phyloP scores from a whole-genome alignment of 2,888 invertebrate genomes.

The Bimastos eiseni region DNA sequence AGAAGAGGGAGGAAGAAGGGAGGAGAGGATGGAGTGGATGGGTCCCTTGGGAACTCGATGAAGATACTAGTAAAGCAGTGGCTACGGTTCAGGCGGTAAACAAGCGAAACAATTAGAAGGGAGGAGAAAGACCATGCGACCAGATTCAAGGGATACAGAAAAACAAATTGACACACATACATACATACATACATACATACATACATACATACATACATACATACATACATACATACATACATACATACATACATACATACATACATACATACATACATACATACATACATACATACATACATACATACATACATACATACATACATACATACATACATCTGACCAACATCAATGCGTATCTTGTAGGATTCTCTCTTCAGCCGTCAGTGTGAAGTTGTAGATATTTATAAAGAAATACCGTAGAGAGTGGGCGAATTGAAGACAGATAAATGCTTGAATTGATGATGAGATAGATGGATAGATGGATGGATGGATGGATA shows the following conservation, averaged over 20 bases:
- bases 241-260: slow-evolving; percentile 4
- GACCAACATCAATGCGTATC: too few species aligned
- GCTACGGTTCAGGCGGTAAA: not conserved
- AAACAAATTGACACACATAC: not conserved
- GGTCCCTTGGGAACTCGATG: not conserved
- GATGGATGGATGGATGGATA: not conserved
- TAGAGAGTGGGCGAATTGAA: too few species aligned
- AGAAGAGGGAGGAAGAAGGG: not conserved
- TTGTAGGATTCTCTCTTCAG: not conserved
- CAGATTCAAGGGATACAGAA: not conserved
- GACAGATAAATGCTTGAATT: not conserved
- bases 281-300: not conserved
- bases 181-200: too few species aligned
- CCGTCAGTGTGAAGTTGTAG: too few species aligned
- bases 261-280: not conserved
- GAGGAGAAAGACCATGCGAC: not conserved
- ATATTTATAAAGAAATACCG: not conserved
- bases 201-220: not conserved
- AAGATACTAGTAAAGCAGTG: not conserved
- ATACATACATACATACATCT: not conserved
- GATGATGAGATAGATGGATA: not conserved
- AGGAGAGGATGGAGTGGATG: not conserved
- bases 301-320: not conserved
- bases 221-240: slow-evolving; percentile 4
- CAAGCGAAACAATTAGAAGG: not conserved